phyloP scores from a whole-genome alignment of 2,888 invertebrate genomes.

The Spisula subtruncata region DNA sequence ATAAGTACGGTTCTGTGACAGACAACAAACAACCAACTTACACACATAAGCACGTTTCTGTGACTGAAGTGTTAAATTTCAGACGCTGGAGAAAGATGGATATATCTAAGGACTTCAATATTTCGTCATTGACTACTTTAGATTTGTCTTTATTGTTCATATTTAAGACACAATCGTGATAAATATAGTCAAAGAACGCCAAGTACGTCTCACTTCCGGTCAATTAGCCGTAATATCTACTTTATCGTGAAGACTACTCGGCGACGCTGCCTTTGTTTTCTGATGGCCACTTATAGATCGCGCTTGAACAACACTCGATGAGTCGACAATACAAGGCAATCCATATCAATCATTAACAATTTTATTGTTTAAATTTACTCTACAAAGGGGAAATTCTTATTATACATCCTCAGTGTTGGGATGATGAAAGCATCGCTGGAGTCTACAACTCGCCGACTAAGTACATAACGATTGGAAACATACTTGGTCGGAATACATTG shows the following conservation, averaged over 20 bases:
- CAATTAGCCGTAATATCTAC: slow-evolving; percentile 46
- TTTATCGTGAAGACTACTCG: slow-evolving; percentile 34
- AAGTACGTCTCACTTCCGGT: slow-evolving; percentile 42
- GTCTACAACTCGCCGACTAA: background rate
- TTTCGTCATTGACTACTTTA: slow-evolving; percentile 11
- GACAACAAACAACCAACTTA: too few relatives aligned
- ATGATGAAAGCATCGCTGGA: background rate
- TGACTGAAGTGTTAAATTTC: too few relatives aligned
- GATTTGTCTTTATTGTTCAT: slow-evolving; percentile 29
- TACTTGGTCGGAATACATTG: too few relatives aligned
- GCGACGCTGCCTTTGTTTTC: slow-evolving; percentile 46
- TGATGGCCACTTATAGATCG: slow-evolving; percentile 39
- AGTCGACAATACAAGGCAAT: slow-evolving; percentile 33
- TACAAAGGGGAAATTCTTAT: background rate
- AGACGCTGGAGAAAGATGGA: background rate
- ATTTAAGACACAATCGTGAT: background rate
- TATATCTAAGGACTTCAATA: background rate
- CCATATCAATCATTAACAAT: background rate
- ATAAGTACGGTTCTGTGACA: too few relatives aligned
- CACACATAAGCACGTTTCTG: too few relatives aligned
- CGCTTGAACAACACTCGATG: slow-evolving; percentile 28
- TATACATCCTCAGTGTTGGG: background rate
- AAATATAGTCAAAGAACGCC: slow-evolving; percentile 12
- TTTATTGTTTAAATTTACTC: slow-evolving; percentile 19
- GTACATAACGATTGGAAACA: background rate